Base-by-base conservation (phyloP, 2,888 invertebrate genomes). In the Drosophila melanosoma region DNA sequence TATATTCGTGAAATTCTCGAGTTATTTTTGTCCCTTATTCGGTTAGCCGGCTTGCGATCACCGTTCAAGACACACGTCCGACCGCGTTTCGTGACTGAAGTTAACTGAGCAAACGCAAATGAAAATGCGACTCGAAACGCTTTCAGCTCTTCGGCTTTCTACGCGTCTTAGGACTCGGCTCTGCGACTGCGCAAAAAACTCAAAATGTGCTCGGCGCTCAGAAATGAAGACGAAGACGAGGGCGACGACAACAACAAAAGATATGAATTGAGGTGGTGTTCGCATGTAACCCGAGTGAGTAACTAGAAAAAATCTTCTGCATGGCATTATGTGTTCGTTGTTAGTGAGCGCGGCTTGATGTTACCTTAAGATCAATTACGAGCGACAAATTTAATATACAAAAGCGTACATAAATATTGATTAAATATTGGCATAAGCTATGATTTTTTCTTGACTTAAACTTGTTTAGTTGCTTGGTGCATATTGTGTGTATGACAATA, bases 11-110 rank as follows among this genome's bases (percentile, higher is more conserved):
- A 63, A 65, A 64, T 62, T 76, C 51, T 68, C 63, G 64, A 59
- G 42, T 68, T 72, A 42, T 68, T 65, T 62, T 36, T 42, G 17
- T 38, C 65, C 12, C 12, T 26, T 40, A 51, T 38, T 52, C 29
- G 32, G 20, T 52, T 60, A 33, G 26, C 33, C 35, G 40, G 23
- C 15, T 15, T 11, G 23, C 74, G 71, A 74, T 70, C 68, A 61
- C 23, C 33, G 61, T 48, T 72, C 60, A 69, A 80, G 73, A 69
- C 83, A 71, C 83, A 87, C 91, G 92, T 91, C 93, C 91, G 89
- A 87, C 82, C 91, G 89, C 89, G 83, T 90, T 90, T 91, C 91
- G 91, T 90, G 88, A 83, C 91, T 87, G 89, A 92, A 92, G 88
- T 92, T 82, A 91, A 92, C 92, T 92, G 85, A 92, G 80, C 87